These are phyloP conservation scores for Gouania willdenowi DNA, from an alignment of 2,797 vertebrate species.

Conservation along the genomic window DNA sequence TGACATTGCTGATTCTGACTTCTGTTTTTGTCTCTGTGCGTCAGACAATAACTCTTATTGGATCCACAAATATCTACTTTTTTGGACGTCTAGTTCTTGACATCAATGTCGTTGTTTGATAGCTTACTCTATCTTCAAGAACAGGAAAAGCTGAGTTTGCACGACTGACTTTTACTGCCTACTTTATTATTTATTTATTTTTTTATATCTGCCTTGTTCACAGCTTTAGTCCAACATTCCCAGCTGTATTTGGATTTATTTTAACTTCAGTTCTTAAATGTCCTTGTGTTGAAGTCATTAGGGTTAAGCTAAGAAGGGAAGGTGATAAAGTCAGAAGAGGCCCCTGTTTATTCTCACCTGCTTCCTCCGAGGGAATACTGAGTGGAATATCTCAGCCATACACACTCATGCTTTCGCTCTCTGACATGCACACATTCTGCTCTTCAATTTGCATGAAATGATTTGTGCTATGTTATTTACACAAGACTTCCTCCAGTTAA, in stretches of 20 bases:
- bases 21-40: no score
- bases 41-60: no score
- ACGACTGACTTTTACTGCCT: no score
- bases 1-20: no score
- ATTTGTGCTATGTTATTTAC: constrained; percentile 63
- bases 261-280: constrained; percentile 16
- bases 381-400: constrained; percentile 13
- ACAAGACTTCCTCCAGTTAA: constrained; percentile 47
- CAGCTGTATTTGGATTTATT: constrained; percentile 17
- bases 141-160: no score
- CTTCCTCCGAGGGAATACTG: constrained; percentile 18
- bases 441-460: constrained; percentile 54
- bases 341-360: constrained; percentile 20
- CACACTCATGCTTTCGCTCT: background rate
- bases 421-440: background rate
- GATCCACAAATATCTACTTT: no score
- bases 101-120: no score
- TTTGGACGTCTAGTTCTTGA: no score
- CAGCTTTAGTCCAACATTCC: constrained; percentile 28
- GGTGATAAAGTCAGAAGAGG: constrained; percentile 1
- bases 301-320: constrained; percentile 2
- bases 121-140: no score
- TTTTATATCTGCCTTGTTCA: no score
- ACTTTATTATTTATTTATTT: constrained; percentile 18
- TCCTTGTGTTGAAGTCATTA: constrained; percentile 34